A percentile compares a stretch with the other conserved stretches of the same genome.
These are phyloP conservation scores for Agrypnus murinus DNA, from an alignment of 2,888 invertebrate species.

Conservation along the genomic window DNA sequence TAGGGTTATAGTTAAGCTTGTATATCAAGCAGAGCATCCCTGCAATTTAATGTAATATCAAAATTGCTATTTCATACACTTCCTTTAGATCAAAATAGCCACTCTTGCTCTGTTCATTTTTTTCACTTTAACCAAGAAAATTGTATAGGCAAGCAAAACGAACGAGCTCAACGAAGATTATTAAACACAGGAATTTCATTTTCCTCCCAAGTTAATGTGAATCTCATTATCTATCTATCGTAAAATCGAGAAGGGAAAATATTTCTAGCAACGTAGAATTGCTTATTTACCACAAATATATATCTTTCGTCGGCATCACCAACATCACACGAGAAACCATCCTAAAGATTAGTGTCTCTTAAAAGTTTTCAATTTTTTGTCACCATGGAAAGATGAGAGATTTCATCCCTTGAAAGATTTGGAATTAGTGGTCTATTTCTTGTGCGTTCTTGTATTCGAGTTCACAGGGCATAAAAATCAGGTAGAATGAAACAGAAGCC, in stretches of 20 bases:
- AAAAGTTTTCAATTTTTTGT: slow-evolving; percentile 40
- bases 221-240: slow-evolving; percentile 2
- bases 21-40: neutral
- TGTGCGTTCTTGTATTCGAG: slow-evolving; percentile 11
- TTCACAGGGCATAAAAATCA: slow-evolving; percentile 24
- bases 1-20: neutral
- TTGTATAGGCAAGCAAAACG: neutral
- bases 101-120: neutral
- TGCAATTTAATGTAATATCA: slow-evolving; percentile 12
- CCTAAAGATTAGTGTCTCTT: slow-evolving; percentile 16
- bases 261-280: neutral
- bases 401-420: slow-evolving; percentile 29
- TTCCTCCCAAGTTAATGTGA: neutral
- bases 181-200: neutral
- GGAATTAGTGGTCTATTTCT: slow-evolving; percentile 36
- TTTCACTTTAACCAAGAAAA: neutral
- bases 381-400: slow-evolving; percentile 4
- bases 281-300: slow-evolving; percentile 6
- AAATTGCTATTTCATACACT: slow-evolving; percentile 20
- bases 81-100: slow-evolving; percentile 21
- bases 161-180: neutral
- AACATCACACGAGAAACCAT: no score
- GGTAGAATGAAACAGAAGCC: slow-evolving; percentile 47
- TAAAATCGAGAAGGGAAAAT: neutral
- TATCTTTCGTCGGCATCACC: slow-evolving; percentile 31